phyloP scores from a whole-genome alignment of 2,797 vertebrate genomes.

The Euphonia xanthogaster region DNA sequence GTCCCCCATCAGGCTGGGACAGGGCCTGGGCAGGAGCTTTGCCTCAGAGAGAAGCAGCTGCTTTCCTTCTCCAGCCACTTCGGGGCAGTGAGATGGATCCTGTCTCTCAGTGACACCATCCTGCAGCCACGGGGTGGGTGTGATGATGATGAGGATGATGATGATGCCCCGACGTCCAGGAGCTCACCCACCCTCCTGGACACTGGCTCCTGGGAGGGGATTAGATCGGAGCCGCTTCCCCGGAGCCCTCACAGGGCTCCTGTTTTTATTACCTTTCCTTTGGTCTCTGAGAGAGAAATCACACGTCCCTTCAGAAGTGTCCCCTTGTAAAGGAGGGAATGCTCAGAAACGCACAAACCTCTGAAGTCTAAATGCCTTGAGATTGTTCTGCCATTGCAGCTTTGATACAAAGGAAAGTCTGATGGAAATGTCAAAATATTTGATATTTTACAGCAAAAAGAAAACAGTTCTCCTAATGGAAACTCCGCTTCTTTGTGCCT shows the following conservation, averaged over 20 bases:
- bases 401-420: constrained; percentile 58
- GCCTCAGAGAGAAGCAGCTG: background rate
- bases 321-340: background rate
- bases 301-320: constrained; percentile 11
- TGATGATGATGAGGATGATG: background rate
- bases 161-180: rapidly evolving
- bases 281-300: background rate
- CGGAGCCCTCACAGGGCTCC: background rate
- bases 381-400: constrained; percentile 56
- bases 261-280: background rate
- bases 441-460: constrained; percentile 65
- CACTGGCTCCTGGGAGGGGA: background rate
- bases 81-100: rapidly evolving
- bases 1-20: rapidly evolving
- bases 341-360: background rate
- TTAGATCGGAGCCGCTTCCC: rapidly evolving
- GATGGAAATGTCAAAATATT: constrained; percentile 72
- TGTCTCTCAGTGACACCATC: background rate
- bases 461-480: constrained; percentile 59
- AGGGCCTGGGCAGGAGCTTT: background rate
- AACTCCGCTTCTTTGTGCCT: constrained; percentile 23
- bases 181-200: rapidly evolving
- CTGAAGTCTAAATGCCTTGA: constrained; percentile 53
- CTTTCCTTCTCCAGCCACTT: background rate
- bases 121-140: rapidly evolving